Conservation (phyloP, 2,888 invertebrate genomes). For the Amphipyra tragopoginis region DNA sequence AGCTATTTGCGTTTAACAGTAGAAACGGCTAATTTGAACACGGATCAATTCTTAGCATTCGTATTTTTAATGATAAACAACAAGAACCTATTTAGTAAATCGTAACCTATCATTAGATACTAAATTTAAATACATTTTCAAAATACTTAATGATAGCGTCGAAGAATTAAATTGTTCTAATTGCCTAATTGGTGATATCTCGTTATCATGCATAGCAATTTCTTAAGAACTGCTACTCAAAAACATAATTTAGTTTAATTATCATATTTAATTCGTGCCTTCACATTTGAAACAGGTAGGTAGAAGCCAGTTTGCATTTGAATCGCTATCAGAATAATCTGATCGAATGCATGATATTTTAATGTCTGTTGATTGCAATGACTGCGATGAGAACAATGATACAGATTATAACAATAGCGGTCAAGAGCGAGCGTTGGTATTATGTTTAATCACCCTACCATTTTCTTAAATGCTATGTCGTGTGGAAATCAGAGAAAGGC, state of each 20-base stretch:
- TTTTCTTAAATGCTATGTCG: background rate
- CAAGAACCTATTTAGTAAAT: background rate
- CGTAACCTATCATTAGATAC: conserved; percentile 7
- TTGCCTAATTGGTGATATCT: background rate
- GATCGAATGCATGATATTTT: conserved; percentile 33
- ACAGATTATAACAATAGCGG: conserved; percentile 38
- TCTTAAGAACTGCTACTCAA: background rate
- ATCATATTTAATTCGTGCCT: conserved; percentile 24
- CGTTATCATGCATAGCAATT: background rate
- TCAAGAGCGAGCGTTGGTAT: conserved; percentile 32
- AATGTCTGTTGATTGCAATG: conserved; percentile 60
- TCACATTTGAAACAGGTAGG: conserved; percentile 41
- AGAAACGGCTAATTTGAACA: too few species aligned
- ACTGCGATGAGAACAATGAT: conserved; percentile 42
- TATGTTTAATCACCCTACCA: background rate
- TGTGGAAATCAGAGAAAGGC: conserved; percentile 42
- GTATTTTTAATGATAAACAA: background rate
- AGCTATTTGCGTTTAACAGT: background rate
- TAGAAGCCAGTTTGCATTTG: conserved; percentile 20
- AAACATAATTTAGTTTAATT: conserved; percentile 6
- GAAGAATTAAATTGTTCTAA: conserved; percentile 5
- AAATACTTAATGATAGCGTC: conserved; percentile 28
- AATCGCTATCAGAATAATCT: conserved; percentile 27
- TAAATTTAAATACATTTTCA: background rate
- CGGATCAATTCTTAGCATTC: too few species aligned